Conservation (phyloP, 2,888 invertebrate genomes). For the Crossocerus cetratus region DNA sequence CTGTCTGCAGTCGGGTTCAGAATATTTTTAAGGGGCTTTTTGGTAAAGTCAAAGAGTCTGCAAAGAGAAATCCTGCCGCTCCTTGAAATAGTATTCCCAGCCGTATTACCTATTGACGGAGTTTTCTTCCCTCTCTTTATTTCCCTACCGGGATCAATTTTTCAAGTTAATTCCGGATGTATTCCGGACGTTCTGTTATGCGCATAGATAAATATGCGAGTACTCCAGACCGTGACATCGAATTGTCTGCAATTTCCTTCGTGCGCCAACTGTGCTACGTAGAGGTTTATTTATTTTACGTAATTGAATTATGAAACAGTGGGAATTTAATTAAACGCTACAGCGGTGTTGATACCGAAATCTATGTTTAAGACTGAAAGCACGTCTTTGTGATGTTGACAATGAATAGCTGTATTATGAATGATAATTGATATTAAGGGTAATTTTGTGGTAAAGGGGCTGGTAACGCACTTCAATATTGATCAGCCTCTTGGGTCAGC, state of each 20-base stretch:
- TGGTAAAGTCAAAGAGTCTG: slow-evolving; percentile 33
- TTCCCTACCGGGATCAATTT: slow-evolving; percentile 55
- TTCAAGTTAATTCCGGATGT: slow-evolving; percentile 48
- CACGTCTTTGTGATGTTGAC: no score
- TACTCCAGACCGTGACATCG: slow-evolving; percentile 25
- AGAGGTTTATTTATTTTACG: background rate
- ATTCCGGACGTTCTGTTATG: slow-evolving; percentile 45
- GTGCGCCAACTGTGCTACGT: slow-evolving; percentile 10
- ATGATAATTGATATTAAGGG: no score
- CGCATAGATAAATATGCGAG: slow-evolving; percentile 2
- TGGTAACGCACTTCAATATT: no score
- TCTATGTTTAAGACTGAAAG: no score
- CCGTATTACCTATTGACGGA: slow-evolving; percentile 54
- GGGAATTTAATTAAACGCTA: no score
- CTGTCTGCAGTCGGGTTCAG: background rate
- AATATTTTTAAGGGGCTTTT: slow-evolving; percentile 8
- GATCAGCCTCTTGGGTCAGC: no score
- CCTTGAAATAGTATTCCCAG: slow-evolving; percentile 53
- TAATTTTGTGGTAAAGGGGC: no score
- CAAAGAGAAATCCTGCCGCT: slow-evolving; percentile 42
- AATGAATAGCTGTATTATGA: no score
- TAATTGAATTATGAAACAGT: no score
- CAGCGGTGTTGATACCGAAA: no score
- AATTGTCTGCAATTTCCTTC: slow-evolving; percentile 36
- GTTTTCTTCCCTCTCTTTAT: background rate